A percentile compares a stretch with the other conserved stretches of the same genome.
Conservation (phyloP, 2,888 invertebrate species). For the Ornithoptera priamus region DNA sequence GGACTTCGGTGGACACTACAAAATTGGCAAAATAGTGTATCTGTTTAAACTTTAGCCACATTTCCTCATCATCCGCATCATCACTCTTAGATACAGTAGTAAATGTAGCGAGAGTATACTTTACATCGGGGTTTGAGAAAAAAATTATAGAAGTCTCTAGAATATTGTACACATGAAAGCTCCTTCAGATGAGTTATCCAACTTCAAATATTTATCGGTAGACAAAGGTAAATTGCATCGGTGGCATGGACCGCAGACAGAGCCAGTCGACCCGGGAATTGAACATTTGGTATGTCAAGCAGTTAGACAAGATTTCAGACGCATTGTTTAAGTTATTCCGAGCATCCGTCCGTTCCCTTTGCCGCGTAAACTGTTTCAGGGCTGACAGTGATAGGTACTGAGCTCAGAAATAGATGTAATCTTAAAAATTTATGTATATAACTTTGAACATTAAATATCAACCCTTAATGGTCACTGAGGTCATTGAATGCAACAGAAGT, state of each 20-base stretch:
- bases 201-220: constrained; percentile 34
- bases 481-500: too few species aligned
- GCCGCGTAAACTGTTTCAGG: constrained; percentile 50
- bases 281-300: constrained; percentile 70
- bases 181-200: constrained; percentile 27
- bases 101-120: too few species aligned
- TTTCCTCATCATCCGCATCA: not conserved
- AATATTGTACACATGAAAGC: not conserved
- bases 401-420: not conserved
- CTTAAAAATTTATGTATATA: not conserved
- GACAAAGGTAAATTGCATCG: constrained; percentile 31
- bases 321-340: constrained; percentile 72
- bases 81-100: too few species aligned
- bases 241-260: constrained; percentile 38
- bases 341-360: constrained; percentile 57
- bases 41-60: not conserved
- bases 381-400: constrained; percentile 32
- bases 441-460: not conserved
- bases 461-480: too few species aligned
- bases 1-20: not conserved
- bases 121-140: not conserved
- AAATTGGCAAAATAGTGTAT: not conserved
- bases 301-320: constrained; percentile 77
- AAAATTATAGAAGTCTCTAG: not conserved
- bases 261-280: constrained; percentile 45